A percentile compares a stretch with the other conserved stretches of the same genome.
phyloP scores from a whole-genome alignment of 2,113 vertebrate genomes.

The Rana temporaria region DNA sequence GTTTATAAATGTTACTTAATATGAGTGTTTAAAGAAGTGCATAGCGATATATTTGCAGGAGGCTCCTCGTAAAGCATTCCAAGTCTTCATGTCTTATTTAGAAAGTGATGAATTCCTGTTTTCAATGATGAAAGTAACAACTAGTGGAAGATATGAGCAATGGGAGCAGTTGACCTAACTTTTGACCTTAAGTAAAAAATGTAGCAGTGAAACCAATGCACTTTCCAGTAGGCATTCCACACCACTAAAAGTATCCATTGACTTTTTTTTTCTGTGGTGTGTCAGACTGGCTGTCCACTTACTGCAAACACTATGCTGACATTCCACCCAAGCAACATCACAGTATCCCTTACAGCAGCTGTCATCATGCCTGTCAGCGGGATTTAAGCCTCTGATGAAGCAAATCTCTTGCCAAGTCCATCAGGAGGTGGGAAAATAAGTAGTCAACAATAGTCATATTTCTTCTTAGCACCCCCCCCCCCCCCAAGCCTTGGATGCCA shows the following conservation, averaged over 20 bases:
- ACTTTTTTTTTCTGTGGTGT: neutral
- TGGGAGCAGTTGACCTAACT: neutral
- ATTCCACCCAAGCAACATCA: conserved; percentile 28
- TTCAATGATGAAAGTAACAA: too few species aligned
- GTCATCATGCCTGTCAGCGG: conserved; percentile 44
- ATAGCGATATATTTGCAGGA: too few species aligned
- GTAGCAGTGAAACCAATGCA: neutral
- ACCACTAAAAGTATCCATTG: neutral
- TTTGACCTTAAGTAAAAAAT: neutral
- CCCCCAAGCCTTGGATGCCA: conserved; percentile 2
- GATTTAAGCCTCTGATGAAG: conserved; percentile 42
- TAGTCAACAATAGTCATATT: conserved; percentile 23
- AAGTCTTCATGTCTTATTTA: too few species aligned
- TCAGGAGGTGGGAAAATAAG: conserved; percentile 22
- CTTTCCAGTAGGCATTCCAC: neutral
- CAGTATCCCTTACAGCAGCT: conserved; percentile 44
- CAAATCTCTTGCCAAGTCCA: conserved; percentile 7
- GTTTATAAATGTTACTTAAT: too few species aligned
- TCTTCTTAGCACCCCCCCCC: conserved; percentile 13
- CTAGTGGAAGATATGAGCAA: too few species aligned
- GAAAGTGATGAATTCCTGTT: too few species aligned
- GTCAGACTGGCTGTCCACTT: neutral
- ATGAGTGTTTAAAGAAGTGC: too few species aligned
- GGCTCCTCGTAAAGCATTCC: too few species aligned
- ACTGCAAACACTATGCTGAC: conserved; percentile 13